Base-by-base conservation (phyloP, 2,888 invertebrate genomes). In the Scotopteryx bipunctaria region DNA sequence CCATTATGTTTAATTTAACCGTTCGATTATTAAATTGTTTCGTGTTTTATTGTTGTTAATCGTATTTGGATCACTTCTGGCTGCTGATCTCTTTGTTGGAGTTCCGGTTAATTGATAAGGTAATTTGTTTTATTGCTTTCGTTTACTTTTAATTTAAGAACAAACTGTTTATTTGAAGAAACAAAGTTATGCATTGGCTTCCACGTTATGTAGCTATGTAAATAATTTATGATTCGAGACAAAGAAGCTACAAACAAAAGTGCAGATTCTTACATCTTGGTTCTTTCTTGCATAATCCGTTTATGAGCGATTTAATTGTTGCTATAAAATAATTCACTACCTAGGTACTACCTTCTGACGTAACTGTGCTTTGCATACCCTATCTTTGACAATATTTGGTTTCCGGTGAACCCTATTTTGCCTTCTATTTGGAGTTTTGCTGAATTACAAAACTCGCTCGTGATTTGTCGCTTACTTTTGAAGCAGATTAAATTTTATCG, bases 1-100 rank as follows among this genome's bases (percentile, higher is more conserved):
- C 77, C 82, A 86, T 85, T 85, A 86, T 88, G 88, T 86, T 86
- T 82, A 81, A 81, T 86, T 83, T 83, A 78, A 85, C 77, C 79
- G 81, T 82, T 81, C 76, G 78, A 78, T 83, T 81, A 81, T 81
- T 79, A 73, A 83, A 83, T 78, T 81, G 76, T 81, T 82, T 74
- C 73, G 81, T 73, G 72, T 80, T 73, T 70, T 66, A 72, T 74
- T 77, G 69, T 77, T 77, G 73, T 71, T 67, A 66, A 73, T 60
- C 65, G 64, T 64, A 67, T 66, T 68, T 66, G 66, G 65, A 72
- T 67, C 63, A 63, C 63, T 67, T 69, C 64, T 50, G 61, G 70
- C 69, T 75, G 70, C 67, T 67, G 64, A 64, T 59, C 60, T 69
- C 71, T 68, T 72, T 75, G 63, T 60, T 76, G 74, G 75, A 76